phyloP scores from a whole-genome alignment of 2,797 vertebrate genomes.

The Gorsachius magnificus region DNA sequence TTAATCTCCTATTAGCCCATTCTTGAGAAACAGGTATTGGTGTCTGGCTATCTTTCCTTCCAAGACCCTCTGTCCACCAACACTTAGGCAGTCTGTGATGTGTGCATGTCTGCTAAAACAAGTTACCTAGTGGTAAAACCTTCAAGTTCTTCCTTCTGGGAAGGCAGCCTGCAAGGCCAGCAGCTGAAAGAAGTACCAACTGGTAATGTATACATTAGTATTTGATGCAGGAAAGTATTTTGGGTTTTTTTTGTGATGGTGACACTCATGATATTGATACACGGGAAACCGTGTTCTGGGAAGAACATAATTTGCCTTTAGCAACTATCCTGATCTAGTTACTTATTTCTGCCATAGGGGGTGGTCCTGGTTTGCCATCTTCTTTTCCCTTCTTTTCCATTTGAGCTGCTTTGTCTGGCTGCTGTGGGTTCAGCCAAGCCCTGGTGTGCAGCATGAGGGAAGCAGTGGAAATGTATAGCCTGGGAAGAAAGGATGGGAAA shows the following conservation, averaged over 20 bases:
- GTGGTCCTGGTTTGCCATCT: neutral
- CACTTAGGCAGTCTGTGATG: neutral
- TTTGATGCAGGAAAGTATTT: neutral
- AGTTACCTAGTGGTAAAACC: constrained; percentile 47
- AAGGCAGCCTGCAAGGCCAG: constrained; percentile 49
- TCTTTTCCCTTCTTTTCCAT: neutral
- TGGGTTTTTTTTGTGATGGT: neutral
- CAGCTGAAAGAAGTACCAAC: constrained; percentile 25
- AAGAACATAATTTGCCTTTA: neutral
- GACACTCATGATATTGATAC: neutral
- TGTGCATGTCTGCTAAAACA: constrained; percentile 32
- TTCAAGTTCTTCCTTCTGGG: constrained; percentile 52
- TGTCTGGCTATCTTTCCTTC: constrained; percentile 25
- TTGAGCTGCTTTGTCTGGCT: neutral
- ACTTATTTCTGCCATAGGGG: neutral
- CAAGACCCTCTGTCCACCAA: constrained; percentile 16
- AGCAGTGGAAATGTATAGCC: neutral
- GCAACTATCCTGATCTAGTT: neutral
- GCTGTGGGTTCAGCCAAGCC: neutral
- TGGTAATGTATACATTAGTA: constrained; percentile 33
- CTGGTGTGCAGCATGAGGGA: neutral
- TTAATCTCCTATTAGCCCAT: neutral
- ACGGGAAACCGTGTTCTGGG: neutral
- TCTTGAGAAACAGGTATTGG: constrained; percentile 23
- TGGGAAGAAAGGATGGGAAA: neutral